A percentile compares a stretch with the other conserved stretches of the same genome.
These are phyloP conservation scores for Potamilus streckersoni DNA, from an alignment of 1,140 invertebrate species.

Conservation along the genomic window DNA sequence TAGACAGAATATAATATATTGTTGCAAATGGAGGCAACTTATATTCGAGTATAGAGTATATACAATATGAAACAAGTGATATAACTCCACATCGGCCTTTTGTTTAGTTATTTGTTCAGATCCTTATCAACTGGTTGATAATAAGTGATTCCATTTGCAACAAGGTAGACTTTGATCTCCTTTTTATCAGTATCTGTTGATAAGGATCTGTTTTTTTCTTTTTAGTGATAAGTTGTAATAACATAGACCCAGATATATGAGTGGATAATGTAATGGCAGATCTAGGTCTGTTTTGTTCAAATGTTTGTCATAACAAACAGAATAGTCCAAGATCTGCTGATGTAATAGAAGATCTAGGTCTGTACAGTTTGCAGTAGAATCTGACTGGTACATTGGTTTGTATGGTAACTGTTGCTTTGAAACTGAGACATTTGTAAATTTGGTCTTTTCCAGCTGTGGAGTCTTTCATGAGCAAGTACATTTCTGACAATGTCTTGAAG, in stretches of 20 bases:
- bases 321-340: neutral
- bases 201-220: neutral
- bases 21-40: too few relatives aligned
- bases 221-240: neutral
- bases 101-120: too few relatives aligned
- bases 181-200: too few relatives aligned
- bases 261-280: neutral
- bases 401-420: neutral
- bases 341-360: neutral
- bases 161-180: too few relatives aligned
- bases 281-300: neutral
- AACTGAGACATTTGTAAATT: neutral
- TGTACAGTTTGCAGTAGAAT: neutral
- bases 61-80: too few relatives aligned
- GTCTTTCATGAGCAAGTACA: constrained; percentile 84
- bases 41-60: too few relatives aligned
- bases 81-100: too few relatives aligned
- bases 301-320: too few relatives aligned
- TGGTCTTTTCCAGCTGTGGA: constrained; percentile 74
- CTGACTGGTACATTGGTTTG: too few relatives aligned
- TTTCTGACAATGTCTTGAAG: constrained; percentile 90
- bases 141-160: neutral
- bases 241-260: neutral
- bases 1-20: constrained; percentile 91
- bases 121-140: too few relatives aligned